Conservation (phyloP, 2,113 vertebrate species). For the Cettia cetti region DNA sequence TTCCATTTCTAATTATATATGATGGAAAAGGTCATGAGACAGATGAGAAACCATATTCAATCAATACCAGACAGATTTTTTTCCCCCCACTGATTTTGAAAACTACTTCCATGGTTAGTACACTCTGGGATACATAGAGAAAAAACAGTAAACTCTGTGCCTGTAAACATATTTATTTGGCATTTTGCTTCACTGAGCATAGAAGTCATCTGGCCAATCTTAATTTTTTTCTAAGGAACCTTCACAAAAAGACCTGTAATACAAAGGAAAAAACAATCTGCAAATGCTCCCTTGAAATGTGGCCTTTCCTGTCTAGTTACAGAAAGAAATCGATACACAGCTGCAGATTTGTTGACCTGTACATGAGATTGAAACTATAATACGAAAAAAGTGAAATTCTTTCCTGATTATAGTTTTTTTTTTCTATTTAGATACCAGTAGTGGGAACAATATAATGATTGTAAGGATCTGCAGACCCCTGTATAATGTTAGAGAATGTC, state of each 20-base stretch:
- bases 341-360: slow-evolving; percentile 71
- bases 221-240: slow-evolving; percentile 51
- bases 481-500: slow-evolving; percentile 54
- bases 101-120: slow-evolving; percentile 29
- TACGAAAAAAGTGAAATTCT: slow-evolving; percentile 52
- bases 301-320: slow-evolving; percentile 63
- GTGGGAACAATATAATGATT: slow-evolving; percentile 62
- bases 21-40: slow-evolving; percentile 47
- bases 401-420: slow-evolving; percentile 59
- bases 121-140: slow-evolving; percentile 25
- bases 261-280: slow-evolving; percentile 64
- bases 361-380: slow-evolving; percentile 57
- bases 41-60: slow-evolving; percentile 42
- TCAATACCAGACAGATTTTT: slow-evolving; percentile 42
- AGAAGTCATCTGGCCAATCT: slow-evolving; percentile 51
- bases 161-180: slow-evolving; percentile 57
- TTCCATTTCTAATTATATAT: slow-evolving; percentile 59
- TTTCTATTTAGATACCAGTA: slow-evolving; percentile 48
- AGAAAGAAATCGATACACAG: slow-evolving; percentile 65
- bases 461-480: slow-evolving; percentile 52
- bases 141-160: slow-evolving; percentile 40
- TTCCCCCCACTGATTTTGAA: slow-evolving; percentile 7
- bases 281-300: slow-evolving; percentile 66
- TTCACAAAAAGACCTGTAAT: slow-evolving; percentile 40
- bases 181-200: slow-evolving; percentile 65